A percentile compares a stretch with the other conserved stretches of the same genome.
These are phyloP conservation scores for Trilocha varians DNA, from an alignment of 2,888 invertebrate genomes.

Conservation along the genomic window DNA sequence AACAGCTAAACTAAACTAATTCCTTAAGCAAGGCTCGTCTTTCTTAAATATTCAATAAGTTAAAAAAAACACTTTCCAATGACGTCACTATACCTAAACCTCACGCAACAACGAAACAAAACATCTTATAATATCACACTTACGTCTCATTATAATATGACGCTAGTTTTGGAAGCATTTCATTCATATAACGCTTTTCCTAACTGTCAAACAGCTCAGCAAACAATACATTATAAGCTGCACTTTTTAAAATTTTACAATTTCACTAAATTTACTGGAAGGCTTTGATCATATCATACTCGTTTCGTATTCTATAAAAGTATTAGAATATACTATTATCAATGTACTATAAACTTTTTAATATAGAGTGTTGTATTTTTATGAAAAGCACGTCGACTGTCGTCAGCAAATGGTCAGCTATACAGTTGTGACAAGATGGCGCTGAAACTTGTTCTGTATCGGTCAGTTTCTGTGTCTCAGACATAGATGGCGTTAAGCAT, in stretches of 20 bases:
- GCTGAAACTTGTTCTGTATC: no score
- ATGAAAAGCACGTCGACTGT: slow-evolving; percentile 17
- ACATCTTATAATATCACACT: slow-evolving; percentile 70
- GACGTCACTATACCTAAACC: slow-evolving; percentile 19
- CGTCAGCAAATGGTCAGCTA: no score
- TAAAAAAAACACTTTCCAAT: slow-evolving; percentile 32
- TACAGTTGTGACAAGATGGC: no score
- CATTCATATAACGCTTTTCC: slow-evolving; percentile 37
- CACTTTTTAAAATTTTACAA: slow-evolving; percentile 35
- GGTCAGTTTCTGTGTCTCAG: no score
- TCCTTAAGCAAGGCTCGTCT: slow-evolving; percentile 71
- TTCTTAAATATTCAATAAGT: slow-evolving; percentile 69
- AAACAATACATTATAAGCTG: slow-evolving; percentile 59
- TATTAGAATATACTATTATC: slow-evolving; percentile 64
- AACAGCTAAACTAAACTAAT: slow-evolving; percentile 63
- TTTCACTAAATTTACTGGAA: slow-evolving; percentile 69
- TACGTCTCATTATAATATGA: slow-evolving; percentile 53
- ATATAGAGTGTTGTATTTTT: slow-evolving; percentile 13
- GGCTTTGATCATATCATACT: slow-evolving; percentile 68
- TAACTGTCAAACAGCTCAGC: slow-evolving; percentile 61
- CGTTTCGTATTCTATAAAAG: slow-evolving; percentile 71
- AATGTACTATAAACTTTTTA: slow-evolving; percentile 37
- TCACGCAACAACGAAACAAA: slow-evolving; percentile 71
- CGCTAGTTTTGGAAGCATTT: slow-evolving; percentile 57
- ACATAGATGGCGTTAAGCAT: no score